Evolutionary conservation across 1,140 invertebrate species (phyloP), one percentile per base, ranked within the genome.

Genomic region (Lepidurus arcticus): DNA sequence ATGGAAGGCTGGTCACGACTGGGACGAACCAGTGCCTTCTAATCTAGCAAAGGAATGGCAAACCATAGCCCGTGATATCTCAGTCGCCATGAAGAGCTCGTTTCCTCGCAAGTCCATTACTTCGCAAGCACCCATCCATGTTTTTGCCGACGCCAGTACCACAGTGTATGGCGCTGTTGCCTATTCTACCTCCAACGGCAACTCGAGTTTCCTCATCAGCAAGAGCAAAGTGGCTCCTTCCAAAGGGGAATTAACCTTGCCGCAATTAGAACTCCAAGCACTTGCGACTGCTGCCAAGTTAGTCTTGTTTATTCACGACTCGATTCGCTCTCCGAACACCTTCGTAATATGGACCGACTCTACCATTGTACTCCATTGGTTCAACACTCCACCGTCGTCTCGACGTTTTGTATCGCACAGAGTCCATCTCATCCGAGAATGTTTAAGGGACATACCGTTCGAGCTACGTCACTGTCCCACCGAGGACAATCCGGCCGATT

Each of bases 231-330:
- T 76, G n/a, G 45, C 24, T 7, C 75, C 75, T 43, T 44, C n/a
- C 24, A 76, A 76, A 43, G 9, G 45, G 45, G 45, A 47, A 34
- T 42, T 78, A 13, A 78, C 77, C 7, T 10, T 78, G 13, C 77
- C 77, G 7, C 77, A 78, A 73, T 1, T 42, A 9, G 77, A 78
- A 78, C 77, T 78, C 0, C 73, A 44, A 42, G 77, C 77, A 44
- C 53, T 73, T 74, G 44, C 73, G 42, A 26, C 73, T 26, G 77
- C 44, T 13, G 42, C 13, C 13, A 65, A 73, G 9, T n/a, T 78
- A 9, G 73, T 42, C 7, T 73, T 1, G 7, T 73, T 42, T n/a
- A 65, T 74, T 44, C n/a, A 47, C 45, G 45, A 47, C 45, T 47
- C 45, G 45, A 47, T 47, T 16, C 16, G 45, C 45, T 47, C 45